phyloP scores from a whole-genome alignment of 2,113 vertebrate species.

The Pollimyrus isidori region DNA sequence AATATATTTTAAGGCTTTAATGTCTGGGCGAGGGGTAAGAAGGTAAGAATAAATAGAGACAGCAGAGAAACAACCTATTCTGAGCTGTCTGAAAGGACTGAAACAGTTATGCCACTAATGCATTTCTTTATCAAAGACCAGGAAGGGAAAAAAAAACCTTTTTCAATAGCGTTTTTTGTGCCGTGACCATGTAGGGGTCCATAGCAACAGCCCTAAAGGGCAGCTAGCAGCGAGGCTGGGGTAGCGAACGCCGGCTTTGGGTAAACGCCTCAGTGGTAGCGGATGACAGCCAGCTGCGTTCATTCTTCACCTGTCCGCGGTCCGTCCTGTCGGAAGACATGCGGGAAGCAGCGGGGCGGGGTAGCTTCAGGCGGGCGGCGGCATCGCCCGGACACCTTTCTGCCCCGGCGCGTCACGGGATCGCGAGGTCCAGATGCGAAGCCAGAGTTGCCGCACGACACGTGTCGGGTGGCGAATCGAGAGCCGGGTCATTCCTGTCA shows the following conservation, averaged over 20 bases:
- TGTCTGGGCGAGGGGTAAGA: neutral
- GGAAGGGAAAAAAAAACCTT: neutral
- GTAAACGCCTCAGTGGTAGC: neutral
- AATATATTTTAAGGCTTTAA: neutral
- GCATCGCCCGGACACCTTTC: neutral
- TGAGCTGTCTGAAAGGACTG: neutral
- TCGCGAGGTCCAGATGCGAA: neutral
- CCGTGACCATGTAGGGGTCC: neutral
- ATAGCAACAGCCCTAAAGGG: conserved; percentile 7
- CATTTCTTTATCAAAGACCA: neutral
- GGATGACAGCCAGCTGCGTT: neutral
- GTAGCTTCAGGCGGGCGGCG: neutral
- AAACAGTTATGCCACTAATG: neutral
- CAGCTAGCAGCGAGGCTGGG: neutral
- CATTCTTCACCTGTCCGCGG: neutral
- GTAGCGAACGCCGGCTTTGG: neutral
- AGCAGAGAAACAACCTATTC: neutral
- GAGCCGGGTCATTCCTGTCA: neutral
- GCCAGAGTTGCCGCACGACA: neutral
- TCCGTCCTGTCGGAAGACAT: neutral
- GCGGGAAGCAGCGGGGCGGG: neutral
- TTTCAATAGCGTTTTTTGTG: neutral
- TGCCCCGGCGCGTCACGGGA: neutral
- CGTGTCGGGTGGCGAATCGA: neutral
- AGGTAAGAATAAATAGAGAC: neutral